Evolutionary conservation across 1,140 invertebrate genomes (phyloP), one percentile per base, ranked within the genome.

Genomic region (Papilio xuthus): DNA sequence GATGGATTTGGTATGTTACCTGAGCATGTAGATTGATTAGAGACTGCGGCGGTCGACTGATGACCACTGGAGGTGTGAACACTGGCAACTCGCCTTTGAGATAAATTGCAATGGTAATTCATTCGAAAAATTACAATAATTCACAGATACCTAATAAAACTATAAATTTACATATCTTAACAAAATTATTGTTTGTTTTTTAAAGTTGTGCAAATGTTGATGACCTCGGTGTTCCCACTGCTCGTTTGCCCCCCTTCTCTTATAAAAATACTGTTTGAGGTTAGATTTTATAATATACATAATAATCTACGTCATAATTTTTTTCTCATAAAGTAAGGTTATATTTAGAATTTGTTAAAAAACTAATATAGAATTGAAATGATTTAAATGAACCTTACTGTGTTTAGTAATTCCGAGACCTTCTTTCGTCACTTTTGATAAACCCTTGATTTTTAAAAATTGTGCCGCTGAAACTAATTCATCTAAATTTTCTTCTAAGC

Each of bases 341-440:
- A 63, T 63, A 26, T 26, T 26, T 23, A 9, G 12, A 63, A 63
- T 20, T 23, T 26, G 20, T 0, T 56, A 12, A 23, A 23, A 26
- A 41, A 37, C 77, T 28, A 50, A 73, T 41, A 71, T 13, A 41
- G 20, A 41, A 73, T n/a, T n/a, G n/a, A n/a, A n/a, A n/a, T n/a
- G 28, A 70, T 28, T 20, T 56, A 71, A 56, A n/a, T 53, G 56
- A 77, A 71, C 81, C 90, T 90, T 87, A 93, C 92, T 88, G 47
- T 88, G 85, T 76, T 88, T 92, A 42, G 87, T 87, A 47, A 94
- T 93, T 32, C 92, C 92, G n/a, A 94, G 86, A 20, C 92, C 92
- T 86, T 93, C 92, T 85, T 92, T 93, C 13, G 92, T 94, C 8
- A 94, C 92, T 89, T 93, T 93, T 3, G 92, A 93, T 8, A 94